Evolutionary conservation across 2,888 invertebrate species (phyloP), one percentile per base, ranked within the genome.

Genomic region (Dicranocentrus wangi): DNA sequence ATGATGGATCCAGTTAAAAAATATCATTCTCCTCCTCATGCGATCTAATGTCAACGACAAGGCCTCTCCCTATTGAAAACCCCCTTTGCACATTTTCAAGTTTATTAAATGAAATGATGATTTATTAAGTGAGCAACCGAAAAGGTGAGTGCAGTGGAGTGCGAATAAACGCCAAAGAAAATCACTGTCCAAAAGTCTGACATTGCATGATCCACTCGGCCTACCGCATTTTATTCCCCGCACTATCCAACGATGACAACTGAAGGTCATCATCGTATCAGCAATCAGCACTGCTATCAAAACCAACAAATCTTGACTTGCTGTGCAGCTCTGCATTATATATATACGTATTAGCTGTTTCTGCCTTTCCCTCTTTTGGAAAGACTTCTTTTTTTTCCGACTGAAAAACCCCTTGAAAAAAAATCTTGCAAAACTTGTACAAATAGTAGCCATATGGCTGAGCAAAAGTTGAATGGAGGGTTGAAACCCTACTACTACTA

Each of bases 131-230:
- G 23, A 21, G 55, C 5, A 55, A 23, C 5, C 1, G 23, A 25
- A 61, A 32, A 61, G 27, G 61, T 2, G 32, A 2, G 42, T 10
- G 42, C n/a, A 65, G 63, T 60, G 66, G 70, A 7, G 53, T 72
- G 79, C 79, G 66, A n/a, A n/a, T n/a, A 79, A 72, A 60, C 70
- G 79, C 66, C 66, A 68, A 72, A 28, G 43, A 72, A 72, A 72
- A 72, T 78, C 78, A 71, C 65, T 65, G 71, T 58, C 71, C 70
- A 25, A 25, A n/a, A n/a, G n/a, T n/a, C 58, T 71, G 78, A 63
- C 65, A 65, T 58, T 8, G 28, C 55, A 70, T 78, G 65, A 63
- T 71, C 72, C 27, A 42, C 47, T 72, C 66, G 79, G 79, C 66
- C 72, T 79, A 79, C 79, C 79, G 61, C 79, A 79, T 79, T 72